Conservation (phyloP, 2,113 vertebrate genomes). For the Petroica traversi region DNA sequence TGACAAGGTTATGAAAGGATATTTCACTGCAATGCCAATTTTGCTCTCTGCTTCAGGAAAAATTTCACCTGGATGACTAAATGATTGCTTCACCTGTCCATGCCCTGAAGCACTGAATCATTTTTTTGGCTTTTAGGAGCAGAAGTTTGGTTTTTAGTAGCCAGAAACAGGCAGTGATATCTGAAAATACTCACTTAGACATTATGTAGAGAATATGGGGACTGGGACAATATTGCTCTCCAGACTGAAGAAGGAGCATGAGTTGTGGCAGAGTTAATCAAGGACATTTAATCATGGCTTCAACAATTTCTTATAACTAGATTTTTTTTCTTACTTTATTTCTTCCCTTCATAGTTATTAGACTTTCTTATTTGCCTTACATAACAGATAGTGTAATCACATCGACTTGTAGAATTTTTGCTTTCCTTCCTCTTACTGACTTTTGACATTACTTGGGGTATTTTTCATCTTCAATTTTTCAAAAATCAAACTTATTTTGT, state of each 20-base stretch:
- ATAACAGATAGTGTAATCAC: not conserved
- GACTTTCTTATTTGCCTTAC: not conserved
- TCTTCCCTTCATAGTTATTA: not conserved
- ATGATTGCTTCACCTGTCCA: not conserved
- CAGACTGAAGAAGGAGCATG: not conserved
- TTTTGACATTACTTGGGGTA: not conserved
- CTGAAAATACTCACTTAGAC: not conserved
- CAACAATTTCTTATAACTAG: not conserved
- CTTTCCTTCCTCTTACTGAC: not conserved
- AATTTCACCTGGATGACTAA: not conserved
- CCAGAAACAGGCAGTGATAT: not conserved
- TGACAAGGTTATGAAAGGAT: not conserved
- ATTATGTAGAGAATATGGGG: not conserved
- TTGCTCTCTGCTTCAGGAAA: not conserved
- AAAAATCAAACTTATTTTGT: not conserved
- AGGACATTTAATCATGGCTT: not conserved
- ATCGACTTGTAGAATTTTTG: not conserved
- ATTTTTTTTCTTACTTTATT: not conserved
- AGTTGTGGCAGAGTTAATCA: not conserved
- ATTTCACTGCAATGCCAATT: not conserved
- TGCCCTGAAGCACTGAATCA: not conserved
- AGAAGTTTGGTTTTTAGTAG: not conserved
- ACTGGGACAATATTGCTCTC: not conserved
- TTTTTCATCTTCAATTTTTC: not conserved
- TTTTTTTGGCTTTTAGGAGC: not conserved